phyloP scores from a whole-genome alignment of 2,797 vertebrate genomes.

The Ptychobarbus kaznakovi region DNA sequence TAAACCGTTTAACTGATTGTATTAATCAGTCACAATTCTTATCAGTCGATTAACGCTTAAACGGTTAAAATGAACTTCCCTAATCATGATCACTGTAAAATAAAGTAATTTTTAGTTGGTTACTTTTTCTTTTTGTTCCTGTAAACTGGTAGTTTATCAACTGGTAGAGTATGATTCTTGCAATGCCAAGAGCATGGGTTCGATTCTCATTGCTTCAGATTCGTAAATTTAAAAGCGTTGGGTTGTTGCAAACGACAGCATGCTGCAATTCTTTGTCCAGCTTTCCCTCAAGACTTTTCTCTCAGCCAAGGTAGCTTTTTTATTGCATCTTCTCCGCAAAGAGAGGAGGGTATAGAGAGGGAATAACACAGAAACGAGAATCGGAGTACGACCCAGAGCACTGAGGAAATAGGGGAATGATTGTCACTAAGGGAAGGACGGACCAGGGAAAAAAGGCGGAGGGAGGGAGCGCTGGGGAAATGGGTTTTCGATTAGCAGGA shows the following conservation, averaged over 20 bases:
- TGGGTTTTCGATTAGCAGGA: constrained; percentile 81
- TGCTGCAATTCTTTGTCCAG: constrained; percentile 51
- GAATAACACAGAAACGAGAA: constrained; percentile 51
- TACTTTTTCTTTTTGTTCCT: not conserved
- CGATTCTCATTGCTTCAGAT: constrained; percentile 3
- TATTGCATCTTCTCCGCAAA: constrained; percentile 63
- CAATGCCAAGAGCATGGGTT: not conserved
- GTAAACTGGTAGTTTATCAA: no score
- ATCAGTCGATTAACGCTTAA: no score
- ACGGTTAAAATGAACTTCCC: no score
- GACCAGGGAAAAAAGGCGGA: constrained; percentile 62
- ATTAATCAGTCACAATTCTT: no score
- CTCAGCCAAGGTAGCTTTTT: constrained; percentile 62
- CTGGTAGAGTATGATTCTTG: not conserved
- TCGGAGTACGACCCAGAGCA: constrained; percentile 54
- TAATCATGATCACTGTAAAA: not conserved
- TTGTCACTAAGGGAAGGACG: constrained; percentile 73
- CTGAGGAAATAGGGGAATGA: constrained; percentile 73
- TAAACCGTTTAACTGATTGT: no score
- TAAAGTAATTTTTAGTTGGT: not conserved
- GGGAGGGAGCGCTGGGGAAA: constrained; percentile 65
- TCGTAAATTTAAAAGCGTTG: not conserved
- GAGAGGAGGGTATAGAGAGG: constrained; percentile 54
- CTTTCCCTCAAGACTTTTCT: constrained; percentile 58
- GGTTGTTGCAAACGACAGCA: not conserved